phyloP scores from a whole-genome alignment of 2,797 vertebrate genomes.

The Crocodylus rhombifer region DNA sequence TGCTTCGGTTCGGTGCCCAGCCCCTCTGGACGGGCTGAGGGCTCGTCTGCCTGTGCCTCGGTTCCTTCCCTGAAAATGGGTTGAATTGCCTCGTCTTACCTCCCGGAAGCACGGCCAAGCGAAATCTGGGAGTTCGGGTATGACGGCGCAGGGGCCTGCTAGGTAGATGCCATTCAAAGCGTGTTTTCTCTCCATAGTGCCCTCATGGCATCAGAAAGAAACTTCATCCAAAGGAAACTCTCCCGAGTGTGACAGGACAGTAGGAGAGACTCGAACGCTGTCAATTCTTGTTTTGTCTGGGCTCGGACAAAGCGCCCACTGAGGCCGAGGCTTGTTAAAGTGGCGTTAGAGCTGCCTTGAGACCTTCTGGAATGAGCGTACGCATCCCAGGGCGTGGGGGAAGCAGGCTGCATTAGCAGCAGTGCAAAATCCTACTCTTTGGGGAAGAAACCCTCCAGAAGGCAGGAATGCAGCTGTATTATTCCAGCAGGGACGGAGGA shows the following conservation, averaged over 20 bases:
- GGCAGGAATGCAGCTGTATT: neutral
- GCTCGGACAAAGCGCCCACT: neutral
- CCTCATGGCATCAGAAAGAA: neutral
- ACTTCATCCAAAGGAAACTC: neutral
- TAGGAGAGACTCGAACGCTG: neutral
- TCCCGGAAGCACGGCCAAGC: too few species aligned
- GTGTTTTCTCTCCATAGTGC: neutral
- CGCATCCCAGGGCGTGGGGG: fast-evolving
- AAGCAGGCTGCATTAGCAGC: neutral
- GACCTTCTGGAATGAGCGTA: too few species aligned
- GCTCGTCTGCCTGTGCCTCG: neutral
- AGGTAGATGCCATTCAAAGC: neutral
- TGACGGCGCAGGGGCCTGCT: neutral
- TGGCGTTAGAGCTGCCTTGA: neutral
- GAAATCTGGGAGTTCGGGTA: neutral
- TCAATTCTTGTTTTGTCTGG: neutral
- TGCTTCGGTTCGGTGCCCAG: too few species aligned
- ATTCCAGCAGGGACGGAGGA: neutral
- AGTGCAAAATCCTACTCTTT: neutral
- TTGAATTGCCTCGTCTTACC: neutral
- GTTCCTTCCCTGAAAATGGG: neutral
- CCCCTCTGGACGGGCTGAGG: neutral
- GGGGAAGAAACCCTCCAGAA: neutral
- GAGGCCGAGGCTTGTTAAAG: neutral
- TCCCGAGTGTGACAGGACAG: neutral